phyloP scores from a whole-genome alignment of 2,113 vertebrate genomes.

The Motacilla tschutschensis region DNA sequence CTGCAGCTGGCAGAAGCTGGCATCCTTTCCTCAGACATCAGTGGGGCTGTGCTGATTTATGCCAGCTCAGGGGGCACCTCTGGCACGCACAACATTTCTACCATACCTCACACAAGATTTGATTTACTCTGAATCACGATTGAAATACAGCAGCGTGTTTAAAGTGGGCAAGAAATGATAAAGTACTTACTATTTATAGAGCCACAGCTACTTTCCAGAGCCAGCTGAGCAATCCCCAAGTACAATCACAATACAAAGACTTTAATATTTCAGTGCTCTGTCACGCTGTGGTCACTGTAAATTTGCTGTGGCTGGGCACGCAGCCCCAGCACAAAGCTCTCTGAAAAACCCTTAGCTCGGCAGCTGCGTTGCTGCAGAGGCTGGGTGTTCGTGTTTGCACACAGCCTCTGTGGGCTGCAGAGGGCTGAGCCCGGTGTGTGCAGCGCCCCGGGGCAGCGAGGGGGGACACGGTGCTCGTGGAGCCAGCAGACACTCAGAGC shows the following conservation, averaged over 20 bases:
- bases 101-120: neutral
- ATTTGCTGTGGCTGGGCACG: neutral
- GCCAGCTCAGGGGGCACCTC: neutral
- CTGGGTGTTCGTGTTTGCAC: neutral
- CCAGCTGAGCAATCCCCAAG: slow-evolving; percentile 18
- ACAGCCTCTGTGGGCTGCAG: neutral
- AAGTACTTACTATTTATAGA: slow-evolving; percentile 47
- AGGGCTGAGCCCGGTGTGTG: neutral
- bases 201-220: slow-evolving; percentile 8
- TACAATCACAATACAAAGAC: neutral
- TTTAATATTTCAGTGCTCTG: slow-evolving; percentile 31
- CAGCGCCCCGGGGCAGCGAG: fast-evolving
- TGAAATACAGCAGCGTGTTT: slow-evolving; percentile 25
- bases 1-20: neutral
- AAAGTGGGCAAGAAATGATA: slow-evolving; percentile 14
- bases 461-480: fast-evolving
- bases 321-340: neutral
- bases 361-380: neutral
- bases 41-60: neutral
- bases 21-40: neutral
- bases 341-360: slow-evolving; percentile 7
- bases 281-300: slow-evolving; percentile 4
- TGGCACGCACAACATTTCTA: neutral
- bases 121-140: slow-evolving; percentile 21
- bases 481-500: neutral